phyloP scores from a whole-genome alignment of 2,888 invertebrate genomes.

The Acleris cristana region DNA sequence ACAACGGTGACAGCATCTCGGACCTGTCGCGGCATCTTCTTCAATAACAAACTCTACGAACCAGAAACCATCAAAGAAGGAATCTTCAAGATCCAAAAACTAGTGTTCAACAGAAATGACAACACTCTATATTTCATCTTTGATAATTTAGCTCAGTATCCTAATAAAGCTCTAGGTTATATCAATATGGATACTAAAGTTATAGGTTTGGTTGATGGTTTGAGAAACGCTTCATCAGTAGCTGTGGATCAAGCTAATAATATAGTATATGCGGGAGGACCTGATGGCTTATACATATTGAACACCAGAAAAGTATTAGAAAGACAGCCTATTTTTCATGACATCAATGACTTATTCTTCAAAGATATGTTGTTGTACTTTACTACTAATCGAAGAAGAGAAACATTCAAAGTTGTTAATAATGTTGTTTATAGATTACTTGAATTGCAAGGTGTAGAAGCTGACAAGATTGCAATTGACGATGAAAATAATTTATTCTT shows the following conservation, averaged over 20 bases:
- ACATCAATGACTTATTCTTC: constrained; percentile 60
- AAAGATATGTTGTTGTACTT: constrained; percentile 64
- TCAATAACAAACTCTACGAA: constrained; percentile 64
- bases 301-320: constrained; percentile 61
- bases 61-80: constrained; percentile 69
- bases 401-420: constrained; percentile 64
- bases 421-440: constrained; percentile 54
- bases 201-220: constrained; percentile 59
- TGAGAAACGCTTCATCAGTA: constrained; percentile 68
- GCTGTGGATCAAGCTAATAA: constrained; percentile 64
- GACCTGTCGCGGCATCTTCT: constrained; percentile 59
- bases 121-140: constrained; percentile 70
- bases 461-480: constrained; percentile 64
- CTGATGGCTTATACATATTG: constrained; percentile 65
- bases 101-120: constrained; percentile 62
- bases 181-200: constrained; percentile 55
- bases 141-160: constrained; percentile 55
- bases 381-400: constrained; percentile 55
- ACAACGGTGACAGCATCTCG: constrained; percentile 13
- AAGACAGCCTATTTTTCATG: constrained; percentile 62
- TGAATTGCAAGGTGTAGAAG: constrained; percentile 55
- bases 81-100: constrained; percentile 60
- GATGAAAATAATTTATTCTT: constrained; percentile 70
- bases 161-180: constrained; percentile 58
- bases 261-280: constrained; percentile 65